phyloP scores from a whole-genome alignment of 2,113 vertebrate genomes.

The Nansenia antarctica region DNA sequence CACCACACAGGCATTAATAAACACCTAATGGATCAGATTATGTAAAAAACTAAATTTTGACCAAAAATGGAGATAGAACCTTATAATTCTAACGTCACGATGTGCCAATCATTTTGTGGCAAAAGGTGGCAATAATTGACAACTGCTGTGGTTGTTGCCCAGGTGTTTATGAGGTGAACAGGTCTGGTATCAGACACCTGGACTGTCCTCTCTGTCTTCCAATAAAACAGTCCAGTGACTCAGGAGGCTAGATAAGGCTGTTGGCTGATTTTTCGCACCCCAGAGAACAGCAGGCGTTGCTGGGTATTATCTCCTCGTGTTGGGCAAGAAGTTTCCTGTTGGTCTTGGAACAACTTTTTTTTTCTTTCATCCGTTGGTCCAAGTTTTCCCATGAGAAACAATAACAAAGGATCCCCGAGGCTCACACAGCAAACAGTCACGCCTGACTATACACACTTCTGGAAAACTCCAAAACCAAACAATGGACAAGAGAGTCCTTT shows the following conservation, averaged over 20 bases:
- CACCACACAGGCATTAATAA: too few species aligned
- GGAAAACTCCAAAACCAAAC: conserved; percentile 52
- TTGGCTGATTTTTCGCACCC: conserved; percentile 3
- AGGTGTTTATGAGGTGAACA: too few species aligned
- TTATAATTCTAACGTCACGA: too few species aligned
- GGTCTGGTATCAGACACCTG: too few species aligned
- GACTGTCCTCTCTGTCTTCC: too few species aligned
- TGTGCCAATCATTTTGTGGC: too few species aligned
- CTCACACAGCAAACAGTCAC: conserved; percentile 60
- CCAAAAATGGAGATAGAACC: too few species aligned
- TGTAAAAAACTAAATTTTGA: too few species aligned
- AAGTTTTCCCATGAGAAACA: conserved; percentile 58
- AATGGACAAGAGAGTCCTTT: conserved; percentile 42
- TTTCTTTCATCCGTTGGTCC: conserved; percentile 20
- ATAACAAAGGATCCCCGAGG: conserved; percentile 28
- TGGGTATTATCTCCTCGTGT: conserved; percentile 1
- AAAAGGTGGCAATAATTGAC: too few species aligned
- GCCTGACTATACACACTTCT: conserved; percentile 56
- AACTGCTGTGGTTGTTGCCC: too few species aligned
- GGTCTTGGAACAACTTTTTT: conserved; percentile 18
- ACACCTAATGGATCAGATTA: too few species aligned
- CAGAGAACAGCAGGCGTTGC: background rate
- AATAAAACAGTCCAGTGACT: background rate
- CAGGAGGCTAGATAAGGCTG: background rate
- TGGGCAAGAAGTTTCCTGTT: conserved; percentile 1